A percentile compares a stretch with the other conserved stretches of the same genome.
Evolutionary conservation across 2,888 invertebrate species (phyloP).

Genomic region (Caenorhabditis drosophilae): DNA sequence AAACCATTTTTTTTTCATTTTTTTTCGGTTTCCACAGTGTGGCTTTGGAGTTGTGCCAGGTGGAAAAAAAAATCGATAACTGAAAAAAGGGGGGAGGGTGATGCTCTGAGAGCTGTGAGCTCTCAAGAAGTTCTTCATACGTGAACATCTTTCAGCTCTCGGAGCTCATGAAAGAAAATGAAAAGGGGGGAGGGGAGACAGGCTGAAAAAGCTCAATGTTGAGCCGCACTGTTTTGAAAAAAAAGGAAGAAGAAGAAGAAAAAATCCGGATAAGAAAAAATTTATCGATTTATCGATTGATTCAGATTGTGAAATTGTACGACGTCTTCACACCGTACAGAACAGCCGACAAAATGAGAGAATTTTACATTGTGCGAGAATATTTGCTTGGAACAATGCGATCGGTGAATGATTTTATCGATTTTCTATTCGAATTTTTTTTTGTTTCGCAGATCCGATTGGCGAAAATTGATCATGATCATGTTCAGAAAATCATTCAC

Average conservation of each 20-base stretch:
- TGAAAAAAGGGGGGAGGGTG: too few species aligned
- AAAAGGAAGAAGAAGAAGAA: too few species aligned
- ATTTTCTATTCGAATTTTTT: not conserved
- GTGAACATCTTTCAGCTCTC: too few species aligned
- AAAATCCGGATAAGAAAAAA: too few species aligned
- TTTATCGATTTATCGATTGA: too few species aligned
- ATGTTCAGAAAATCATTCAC: constrained; percentile 87
- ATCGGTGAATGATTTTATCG: constrained; percentile 80
- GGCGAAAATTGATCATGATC: not conserved
- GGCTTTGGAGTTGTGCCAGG: too few species aligned
- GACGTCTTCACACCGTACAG: constrained; percentile 98
- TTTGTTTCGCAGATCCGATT: not conserved
- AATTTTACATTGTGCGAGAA: constrained; percentile 95
- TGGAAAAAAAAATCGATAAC: too few species aligned
- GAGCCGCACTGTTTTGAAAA: too few species aligned
- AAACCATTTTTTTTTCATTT: not conserved
- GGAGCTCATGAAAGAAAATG: too few species aligned
- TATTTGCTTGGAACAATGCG: constrained; percentile 81
- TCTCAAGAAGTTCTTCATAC: too few species aligned
- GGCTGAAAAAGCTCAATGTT: not conserved
- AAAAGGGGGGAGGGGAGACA: not conserved
- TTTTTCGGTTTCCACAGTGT: too few species aligned
- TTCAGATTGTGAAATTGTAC: constrained; percentile 84
- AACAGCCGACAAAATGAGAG: constrained; percentile 95
- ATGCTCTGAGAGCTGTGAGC: too few species aligned